These are phyloP conservation scores for Pogonomyrmex californicus DNA, from an alignment of 1,140 invertebrate species.

Conservation along the genomic window DNA sequence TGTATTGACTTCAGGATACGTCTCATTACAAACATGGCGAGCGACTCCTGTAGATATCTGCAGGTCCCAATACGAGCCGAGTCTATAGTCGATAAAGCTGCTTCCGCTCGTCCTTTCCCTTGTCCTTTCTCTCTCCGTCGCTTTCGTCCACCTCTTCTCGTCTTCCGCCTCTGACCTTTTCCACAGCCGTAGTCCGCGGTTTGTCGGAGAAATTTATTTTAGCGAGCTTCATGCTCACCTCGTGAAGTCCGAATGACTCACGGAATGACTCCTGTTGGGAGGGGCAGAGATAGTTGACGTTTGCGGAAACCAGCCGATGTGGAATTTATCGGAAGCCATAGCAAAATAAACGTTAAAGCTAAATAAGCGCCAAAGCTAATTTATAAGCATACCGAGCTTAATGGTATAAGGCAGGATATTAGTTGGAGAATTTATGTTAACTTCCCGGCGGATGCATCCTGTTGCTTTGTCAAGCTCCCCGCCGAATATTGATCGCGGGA, in stretches of 20 bases:
- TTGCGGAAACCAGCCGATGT: neutral
- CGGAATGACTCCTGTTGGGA: neutral
- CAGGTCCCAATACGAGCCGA: slow-evolving; percentile 31
- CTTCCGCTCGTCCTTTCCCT: slow-evolving; percentile 18
- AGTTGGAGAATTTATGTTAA: slow-evolving; percentile 50
- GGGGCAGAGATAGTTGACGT: neutral
- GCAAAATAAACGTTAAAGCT: slow-evolving; percentile 3
- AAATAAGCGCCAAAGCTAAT: slow-evolving; percentile 1
- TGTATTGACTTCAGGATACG: too few species aligned
- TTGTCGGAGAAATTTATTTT: slow-evolving; percentile 54
- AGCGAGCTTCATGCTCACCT: slow-evolving; percentile 43
- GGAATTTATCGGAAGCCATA: neutral
- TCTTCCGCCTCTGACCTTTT: slow-evolving; percentile 10
- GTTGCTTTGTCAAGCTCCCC: slow-evolving; percentile 37
- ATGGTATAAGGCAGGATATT: slow-evolving; percentile 39
- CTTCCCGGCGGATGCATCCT: slow-evolving; percentile 42
- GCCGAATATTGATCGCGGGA: slow-evolving; percentile 25
- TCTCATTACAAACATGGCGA: neutral
- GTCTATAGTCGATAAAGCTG: slow-evolving; percentile 58
- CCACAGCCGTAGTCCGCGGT: neutral
- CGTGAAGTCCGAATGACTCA: slow-evolving; percentile 13
- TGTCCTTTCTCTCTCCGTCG: neutral
- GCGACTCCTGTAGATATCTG: neutral
- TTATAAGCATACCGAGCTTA: slow-evolving; percentile 35
- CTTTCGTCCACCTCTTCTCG: slow-evolving; percentile 1